phyloP scores from a whole-genome alignment of 2,888 invertebrate species.

The Andrena camellia region DNA sequence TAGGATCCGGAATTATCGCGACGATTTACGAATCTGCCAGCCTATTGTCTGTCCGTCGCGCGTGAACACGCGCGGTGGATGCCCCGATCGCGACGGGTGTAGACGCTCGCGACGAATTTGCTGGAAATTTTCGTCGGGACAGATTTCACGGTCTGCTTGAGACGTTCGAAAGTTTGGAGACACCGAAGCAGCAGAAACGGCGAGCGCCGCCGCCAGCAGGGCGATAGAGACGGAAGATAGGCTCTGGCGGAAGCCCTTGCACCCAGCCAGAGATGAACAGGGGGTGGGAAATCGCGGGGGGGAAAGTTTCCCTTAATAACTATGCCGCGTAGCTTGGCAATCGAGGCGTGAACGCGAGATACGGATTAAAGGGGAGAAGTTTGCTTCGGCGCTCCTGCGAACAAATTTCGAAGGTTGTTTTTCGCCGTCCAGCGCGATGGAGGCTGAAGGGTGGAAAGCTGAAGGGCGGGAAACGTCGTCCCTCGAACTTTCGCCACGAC shows the following conservation, averaged over 20 bases:
- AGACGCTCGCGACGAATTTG: slow-evolving; percentile 65
- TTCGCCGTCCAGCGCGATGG: slow-evolving; percentile 51
- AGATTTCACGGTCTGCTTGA: slow-evolving; percentile 82
- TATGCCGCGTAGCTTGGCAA: slow-evolving; percentile 79
- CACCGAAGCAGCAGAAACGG: slow-evolving; percentile 67
- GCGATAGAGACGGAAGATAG: slow-evolving; percentile 50
- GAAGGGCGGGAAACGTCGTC: not conserved
- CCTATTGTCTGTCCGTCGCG: slow-evolving; percentile 58
- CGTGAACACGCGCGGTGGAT: slow-evolving; percentile 29
- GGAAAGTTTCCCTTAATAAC: slow-evolving; percentile 82
- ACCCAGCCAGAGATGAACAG: slow-evolving; percentile 37
- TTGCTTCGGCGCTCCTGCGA: slow-evolving; percentile 54
- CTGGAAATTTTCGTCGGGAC: slow-evolving; percentile 76
- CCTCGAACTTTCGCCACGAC: slow-evolving; percentile 26
- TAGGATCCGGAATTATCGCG: slow-evolving; percentile 36
- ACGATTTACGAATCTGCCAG: slow-evolving; percentile 52
- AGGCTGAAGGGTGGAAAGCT: slow-evolving; percentile 45
- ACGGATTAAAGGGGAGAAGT: slow-evolving; percentile 81
- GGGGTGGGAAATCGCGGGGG: slow-evolving; percentile 63
- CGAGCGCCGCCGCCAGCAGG: slow-evolving; percentile 63
- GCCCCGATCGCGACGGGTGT: slow-evolving; percentile 60
- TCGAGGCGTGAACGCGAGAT: slow-evolving; percentile 82
- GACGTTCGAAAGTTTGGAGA: slow-evolving; percentile 82
- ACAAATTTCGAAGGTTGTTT: slow-evolving; percentile 68
- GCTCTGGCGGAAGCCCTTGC: slow-evolving; percentile 41